phyloP scores from a whole-genome alignment of 2,113 vertebrate species.

The Scatophagus argus region DNA sequence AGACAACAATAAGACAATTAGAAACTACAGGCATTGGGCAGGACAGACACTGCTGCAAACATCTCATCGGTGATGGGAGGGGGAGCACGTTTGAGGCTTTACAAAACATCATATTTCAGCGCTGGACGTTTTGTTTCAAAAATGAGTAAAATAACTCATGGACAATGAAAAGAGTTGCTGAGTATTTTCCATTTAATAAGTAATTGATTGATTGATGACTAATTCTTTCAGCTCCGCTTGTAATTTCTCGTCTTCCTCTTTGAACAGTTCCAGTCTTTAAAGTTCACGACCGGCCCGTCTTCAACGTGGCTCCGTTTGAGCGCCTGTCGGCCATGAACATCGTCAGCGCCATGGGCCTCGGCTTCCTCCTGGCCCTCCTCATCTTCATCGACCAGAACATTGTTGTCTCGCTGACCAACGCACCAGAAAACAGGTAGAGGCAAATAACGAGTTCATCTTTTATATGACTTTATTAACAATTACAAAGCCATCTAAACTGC shows the following conservation, averaged over 20 bases:
- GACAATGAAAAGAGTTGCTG: background rate
- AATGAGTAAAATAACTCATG: background rate
- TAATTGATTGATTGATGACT: background rate
- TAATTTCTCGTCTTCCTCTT: background rate
- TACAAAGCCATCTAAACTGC: background rate
- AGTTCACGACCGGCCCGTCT: slow-evolving; percentile 89
- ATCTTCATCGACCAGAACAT: slow-evolving; percentile 99
- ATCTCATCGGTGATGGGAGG: too few species aligned
- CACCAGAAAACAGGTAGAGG: slow-evolving; percentile 94
- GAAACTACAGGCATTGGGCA: too few species aligned
- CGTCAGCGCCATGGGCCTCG: slow-evolving; percentile 93
- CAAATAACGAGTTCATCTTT: background rate
- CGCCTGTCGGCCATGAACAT: slow-evolving; percentile 89
- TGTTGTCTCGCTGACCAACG: slow-evolving; percentile 93
- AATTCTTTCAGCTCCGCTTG: background rate
- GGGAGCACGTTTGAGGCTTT: too few species aligned
- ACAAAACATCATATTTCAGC: too few species aligned
- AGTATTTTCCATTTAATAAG: too few species aligned
- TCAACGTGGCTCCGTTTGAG: slow-evolving; percentile 89
- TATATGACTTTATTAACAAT: background rate
- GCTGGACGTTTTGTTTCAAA: background rate
- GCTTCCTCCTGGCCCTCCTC: slow-evolving; percentile 95
- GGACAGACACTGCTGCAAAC: too few species aligned
- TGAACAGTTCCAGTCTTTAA: slow-evolving; percentile 93
- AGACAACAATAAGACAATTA: too few species aligned